Percentiles rank a stretch among this genome's conserved stretches.
phyloP scores from a whole-genome alignment of 2,888 invertebrate species.

The Physocephala rufipes region DNA sequence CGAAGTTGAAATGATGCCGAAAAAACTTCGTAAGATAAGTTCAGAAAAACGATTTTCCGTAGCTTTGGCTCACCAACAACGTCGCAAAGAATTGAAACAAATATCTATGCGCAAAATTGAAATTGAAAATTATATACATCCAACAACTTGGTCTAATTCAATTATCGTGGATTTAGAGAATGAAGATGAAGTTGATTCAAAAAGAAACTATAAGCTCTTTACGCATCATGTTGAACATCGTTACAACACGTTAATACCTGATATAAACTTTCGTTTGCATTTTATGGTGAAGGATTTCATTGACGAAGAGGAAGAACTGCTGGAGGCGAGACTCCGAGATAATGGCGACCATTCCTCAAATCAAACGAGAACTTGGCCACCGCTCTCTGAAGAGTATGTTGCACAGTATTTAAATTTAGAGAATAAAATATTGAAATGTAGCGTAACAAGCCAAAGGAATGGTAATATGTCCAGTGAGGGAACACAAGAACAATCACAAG shows the following conservation, averaged over 20 bases:
- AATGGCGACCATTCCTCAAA: constrained; percentile 30
- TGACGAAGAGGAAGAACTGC: constrained; percentile 50
- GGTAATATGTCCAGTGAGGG: no score
- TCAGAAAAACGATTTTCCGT: constrained; percentile 54
- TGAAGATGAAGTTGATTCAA: constrained; percentile 59
- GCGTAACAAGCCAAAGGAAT: not conserved
- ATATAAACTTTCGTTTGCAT: constrained; percentile 58
- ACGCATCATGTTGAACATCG: constrained; percentile 62
- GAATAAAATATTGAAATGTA: constrained; percentile 46
- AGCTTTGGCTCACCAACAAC: constrained; percentile 36
- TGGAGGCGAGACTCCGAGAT: constrained; percentile 38
- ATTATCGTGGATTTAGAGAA: constrained; percentile 59
- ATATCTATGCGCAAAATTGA: constrained; percentile 36
- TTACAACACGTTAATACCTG: constrained; percentile 60
- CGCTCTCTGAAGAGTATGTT: constrained; percentile 54
- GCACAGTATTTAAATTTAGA: constrained; percentile 58
- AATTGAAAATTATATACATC: constrained; percentile 54
- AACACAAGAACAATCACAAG: not conserved
- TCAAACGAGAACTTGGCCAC: constrained; percentile 46
- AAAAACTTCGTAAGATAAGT: constrained; percentile 53
- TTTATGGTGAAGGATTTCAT: constrained; percentile 62
- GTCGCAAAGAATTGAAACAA: not conserved
- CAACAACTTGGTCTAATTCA: constrained; percentile 56
- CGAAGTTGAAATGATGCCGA: constrained; percentile 52
- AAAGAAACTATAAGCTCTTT: constrained; percentile 60